Base-by-base conservation (phyloP, 1,140 invertebrate species). In the Antheraea mylitta region DNA sequence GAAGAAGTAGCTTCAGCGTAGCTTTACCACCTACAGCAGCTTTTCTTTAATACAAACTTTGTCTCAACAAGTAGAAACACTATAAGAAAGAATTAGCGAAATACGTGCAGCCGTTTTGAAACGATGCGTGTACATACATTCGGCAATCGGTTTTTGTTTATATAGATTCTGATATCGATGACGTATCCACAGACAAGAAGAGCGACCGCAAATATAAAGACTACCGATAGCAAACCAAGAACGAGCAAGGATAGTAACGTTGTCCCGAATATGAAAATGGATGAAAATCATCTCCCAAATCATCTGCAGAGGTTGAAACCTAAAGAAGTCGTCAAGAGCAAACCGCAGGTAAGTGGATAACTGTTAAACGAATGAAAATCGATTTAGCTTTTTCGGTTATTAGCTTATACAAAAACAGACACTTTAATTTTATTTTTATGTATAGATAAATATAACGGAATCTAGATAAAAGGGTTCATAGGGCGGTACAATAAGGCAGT, bases 231-330 rank as follows among this genome's bases (percentile, higher is more conserved):
- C 30, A 61, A 22, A 7, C 11, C 4, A 11, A 30, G 19, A 11
- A 22, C 19, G 19, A 30, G 60, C 13, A 53, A 16, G 18, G n/a
- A 67, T 8, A 67, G 64, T 0, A 75, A 71, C 58, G 30, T 18
- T 18, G 60, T 64, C 0, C 61, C 37, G 30, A 59, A 75, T 9
- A 70, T 63, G 42, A 64, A 72, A 59, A 73, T 18, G 30, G 73
- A 77, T 18, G 77, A 78, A 65, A 69, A 63, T 5, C 58, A 67
- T 18, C 65, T 95, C 18, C 94, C 94, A 0, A 96, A 95, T 89
- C 95, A 95, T 88, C 84, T 96, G 86, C 95, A 95, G 82, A 93
- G 91, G 73, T 79, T 96, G 42, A 92, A 95, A 72, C 94, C 94
- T 4, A 94, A 94, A 79, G 83, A 75, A 65, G 72, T 92, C 67